Percentiles rank a stretch among this genome's conserved stretches.
These are phyloP conservation scores for Arremon aurantiirostris DNA, from an alignment of 2,797 vertebrate species.

Conservation along the genomic window DNA sequence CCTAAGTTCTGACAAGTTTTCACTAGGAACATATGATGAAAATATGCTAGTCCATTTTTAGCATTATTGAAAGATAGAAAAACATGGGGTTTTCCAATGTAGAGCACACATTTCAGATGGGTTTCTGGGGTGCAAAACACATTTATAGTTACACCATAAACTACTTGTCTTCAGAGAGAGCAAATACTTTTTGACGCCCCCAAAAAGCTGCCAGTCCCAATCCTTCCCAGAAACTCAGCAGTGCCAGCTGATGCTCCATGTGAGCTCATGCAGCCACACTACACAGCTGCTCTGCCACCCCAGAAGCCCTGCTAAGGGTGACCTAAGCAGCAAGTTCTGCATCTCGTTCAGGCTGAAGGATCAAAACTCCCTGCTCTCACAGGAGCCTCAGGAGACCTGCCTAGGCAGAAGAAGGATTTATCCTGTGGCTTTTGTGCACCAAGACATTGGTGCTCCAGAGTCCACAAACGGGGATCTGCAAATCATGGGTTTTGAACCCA, in stretches of 20 bases:
- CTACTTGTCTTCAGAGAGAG: background rate
- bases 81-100: background rate
- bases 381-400: rapidly evolving
- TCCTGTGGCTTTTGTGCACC: background rate
- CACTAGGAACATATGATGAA: background rate
- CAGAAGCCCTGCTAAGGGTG: background rate
- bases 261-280: background rate
- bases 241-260: rapidly evolving
- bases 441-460: background rate
- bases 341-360: background rate
- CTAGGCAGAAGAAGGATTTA: background rate
- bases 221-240: background rate
- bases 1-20: background rate
- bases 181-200: background rate
- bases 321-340: background rate
- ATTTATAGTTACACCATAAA: background rate
- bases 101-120: background rate
- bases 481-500: background rate
- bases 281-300: background rate
- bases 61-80: background rate
- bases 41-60: background rate
- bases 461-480: rapidly evolving
- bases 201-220: background rate
- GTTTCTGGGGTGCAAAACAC: background rate
- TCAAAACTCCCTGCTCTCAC: background rate